phyloP scores from a whole-genome alignment of 2,888 invertebrate genomes.

The Amiota mariae region DNA sequence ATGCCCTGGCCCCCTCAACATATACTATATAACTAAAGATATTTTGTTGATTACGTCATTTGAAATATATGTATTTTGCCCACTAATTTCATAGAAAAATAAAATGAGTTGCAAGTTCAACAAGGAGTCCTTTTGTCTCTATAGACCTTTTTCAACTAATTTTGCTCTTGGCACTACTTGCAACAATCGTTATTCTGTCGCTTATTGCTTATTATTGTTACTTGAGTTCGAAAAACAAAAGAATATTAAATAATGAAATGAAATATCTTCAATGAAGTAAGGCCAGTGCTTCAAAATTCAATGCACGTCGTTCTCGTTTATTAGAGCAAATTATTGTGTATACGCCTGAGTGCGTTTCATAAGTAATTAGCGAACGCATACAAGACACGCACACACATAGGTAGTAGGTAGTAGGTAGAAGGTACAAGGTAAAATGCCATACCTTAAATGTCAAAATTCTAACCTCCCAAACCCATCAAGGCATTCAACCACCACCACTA shows the following conservation, averaged over 20 bases:
- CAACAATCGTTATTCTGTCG: slow-evolving; percentile 18
- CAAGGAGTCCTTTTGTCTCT: too few species aligned
- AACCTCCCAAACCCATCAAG: neutral
- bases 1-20: neutral
- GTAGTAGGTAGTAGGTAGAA: too few species aligned
- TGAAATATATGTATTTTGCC: slow-evolving; percentile 35
- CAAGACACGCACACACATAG: too few species aligned
- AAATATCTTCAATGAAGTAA: too few species aligned
- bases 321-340: slow-evolving; percentile 61
- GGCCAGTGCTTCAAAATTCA: slow-evolving; percentile 4
- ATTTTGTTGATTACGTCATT: slow-evolving; percentile 39
- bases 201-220: neutral
- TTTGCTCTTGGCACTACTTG: neutral
- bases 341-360: slow-evolving; percentile 66
- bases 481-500: neutral
- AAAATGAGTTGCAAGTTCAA: neutral
- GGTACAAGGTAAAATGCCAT: too few species aligned
- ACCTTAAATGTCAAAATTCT: too few species aligned
- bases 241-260: neutral
- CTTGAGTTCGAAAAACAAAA: slow-evolving; percentile 41
- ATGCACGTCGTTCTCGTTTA: slow-evolving; percentile 21
- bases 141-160: too few species aligned
- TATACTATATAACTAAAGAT: neutral
- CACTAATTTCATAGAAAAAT: neutral
- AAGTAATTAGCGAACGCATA: slow-evolving; percentile 54